Percentiles rank a stretch among this genome's conserved stretches.
Conservation (phyloP, 2,113 vertebrate species). For the Arothron firmamentum region DNA sequence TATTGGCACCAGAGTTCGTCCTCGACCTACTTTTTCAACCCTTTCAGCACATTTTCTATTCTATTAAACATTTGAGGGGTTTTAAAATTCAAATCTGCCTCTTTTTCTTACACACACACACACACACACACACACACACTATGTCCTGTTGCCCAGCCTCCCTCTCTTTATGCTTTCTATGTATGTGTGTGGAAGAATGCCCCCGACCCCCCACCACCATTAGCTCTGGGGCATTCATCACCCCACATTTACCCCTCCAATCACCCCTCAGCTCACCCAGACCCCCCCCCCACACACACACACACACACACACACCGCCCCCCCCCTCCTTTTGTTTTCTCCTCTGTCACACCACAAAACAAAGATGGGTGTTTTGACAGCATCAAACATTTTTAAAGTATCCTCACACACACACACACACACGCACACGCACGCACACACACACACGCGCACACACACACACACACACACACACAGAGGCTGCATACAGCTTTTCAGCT, state of each 20-base stretch:
- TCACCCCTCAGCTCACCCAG: conserved; percentile 20
- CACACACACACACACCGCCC: no score
- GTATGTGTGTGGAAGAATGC: conserved; percentile 65
- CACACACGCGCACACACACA: conserved; percentile 12
- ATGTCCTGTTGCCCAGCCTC: conserved; percentile 44
- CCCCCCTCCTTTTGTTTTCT: conserved; percentile 54
- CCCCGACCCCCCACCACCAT: conserved; percentile 58
- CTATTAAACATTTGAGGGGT: conserved; percentile 24
- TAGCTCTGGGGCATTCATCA: conserved; percentile 65
- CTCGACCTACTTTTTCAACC: conserved; percentile 45
- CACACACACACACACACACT: conserved; percentile 12
- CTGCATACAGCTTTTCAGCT: neutral
- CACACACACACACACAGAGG: conserved; percentile 4
- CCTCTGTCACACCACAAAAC: conserved; percentile 37
- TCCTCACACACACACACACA: conserved; percentile 15
- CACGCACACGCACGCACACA: conserved; percentile 5
- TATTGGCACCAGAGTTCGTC: conserved; percentile 11
- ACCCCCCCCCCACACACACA: conserved; percentile 28
- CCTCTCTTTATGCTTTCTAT: conserved; percentile 48
- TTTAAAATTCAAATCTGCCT: neutral
- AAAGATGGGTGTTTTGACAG: conserved; percentile 54
- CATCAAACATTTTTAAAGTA: conserved; percentile 22
- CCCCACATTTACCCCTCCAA: conserved; percentile 30
- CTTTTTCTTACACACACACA: conserved; percentile 5
- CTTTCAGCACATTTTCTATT: conserved; percentile 36